Conservation (phyloP, 2,113 vertebrate genomes). For the Varanus salvator region DNA sequence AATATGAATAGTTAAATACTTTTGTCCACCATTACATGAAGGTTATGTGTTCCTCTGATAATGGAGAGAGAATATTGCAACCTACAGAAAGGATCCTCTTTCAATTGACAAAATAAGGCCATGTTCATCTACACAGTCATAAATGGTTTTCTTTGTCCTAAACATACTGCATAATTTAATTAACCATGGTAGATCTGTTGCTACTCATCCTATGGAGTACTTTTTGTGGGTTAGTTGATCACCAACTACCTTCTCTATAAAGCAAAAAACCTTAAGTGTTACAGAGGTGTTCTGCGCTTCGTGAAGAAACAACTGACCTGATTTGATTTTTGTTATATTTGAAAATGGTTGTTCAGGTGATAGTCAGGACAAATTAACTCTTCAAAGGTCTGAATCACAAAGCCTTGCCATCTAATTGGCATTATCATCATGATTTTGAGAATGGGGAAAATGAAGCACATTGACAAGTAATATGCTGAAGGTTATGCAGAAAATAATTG, state of each 20-base stretch:
- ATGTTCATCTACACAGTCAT: neutral
- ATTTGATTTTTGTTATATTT: neutral
- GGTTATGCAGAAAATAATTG: neutral
- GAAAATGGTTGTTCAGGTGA: neutral
- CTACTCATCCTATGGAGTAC: neutral
- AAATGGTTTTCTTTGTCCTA: neutral
- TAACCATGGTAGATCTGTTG: no score
- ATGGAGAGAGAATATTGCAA: no score
- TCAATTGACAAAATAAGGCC: neutral
- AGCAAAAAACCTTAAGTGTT: neutral
- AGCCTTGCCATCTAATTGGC: neutral
- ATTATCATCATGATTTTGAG: neutral
- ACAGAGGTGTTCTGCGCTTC: neutral
- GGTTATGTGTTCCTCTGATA: neutral
- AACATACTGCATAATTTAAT: neutral
- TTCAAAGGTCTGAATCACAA: neutral
- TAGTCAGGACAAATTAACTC: conserved; percentile 6
- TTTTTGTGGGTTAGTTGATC: neutral
- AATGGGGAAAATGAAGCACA: neutral
- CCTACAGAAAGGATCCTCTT: neutral
- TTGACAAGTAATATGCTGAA: neutral
- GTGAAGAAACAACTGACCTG: conserved; percentile 5
- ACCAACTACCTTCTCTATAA: neutral
- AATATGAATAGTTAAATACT: neutral
- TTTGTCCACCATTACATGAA: neutral